A percentile compares a stretch with the other conserved stretches of the same genome.
phyloP scores from a whole-genome alignment of 2,888 invertebrate species.

The Anaspis maculata region DNA sequence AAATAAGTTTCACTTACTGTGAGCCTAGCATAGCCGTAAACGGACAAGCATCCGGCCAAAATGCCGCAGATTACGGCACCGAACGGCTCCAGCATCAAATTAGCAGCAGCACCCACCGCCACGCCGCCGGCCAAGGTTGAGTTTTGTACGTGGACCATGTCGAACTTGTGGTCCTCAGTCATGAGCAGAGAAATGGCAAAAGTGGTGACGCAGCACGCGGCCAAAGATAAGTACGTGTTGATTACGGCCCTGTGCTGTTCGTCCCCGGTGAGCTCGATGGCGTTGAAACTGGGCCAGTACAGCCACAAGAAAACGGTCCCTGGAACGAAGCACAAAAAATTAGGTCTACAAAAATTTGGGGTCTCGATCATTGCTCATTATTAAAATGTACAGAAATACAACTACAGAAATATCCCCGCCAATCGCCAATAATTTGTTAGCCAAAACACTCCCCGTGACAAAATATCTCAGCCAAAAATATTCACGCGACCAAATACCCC shows the following conservation, averaged over 20 bases:
- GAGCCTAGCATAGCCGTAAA: slow-evolving; percentile 69
- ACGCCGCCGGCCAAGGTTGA: slow-evolving; percentile 91
- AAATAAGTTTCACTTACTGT: too few species aligned
- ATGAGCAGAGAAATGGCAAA: slow-evolving; percentile 76
- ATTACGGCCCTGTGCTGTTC: slow-evolving; percentile 79
- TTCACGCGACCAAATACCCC: too few species aligned
- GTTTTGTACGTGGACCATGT: slow-evolving; percentile 92
- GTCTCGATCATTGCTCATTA: too few species aligned
- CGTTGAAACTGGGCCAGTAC: slow-evolving; percentile 97
- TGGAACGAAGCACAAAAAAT: slow-evolving; percentile 60
- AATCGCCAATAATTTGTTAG: too few species aligned
- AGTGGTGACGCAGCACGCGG: slow-evolving; percentile 71
- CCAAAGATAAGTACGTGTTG: slow-evolving; percentile 87
- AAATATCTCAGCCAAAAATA: too few species aligned
- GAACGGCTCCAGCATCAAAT: slow-evolving; percentile 74
- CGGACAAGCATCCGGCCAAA: slow-evolving; percentile 69
- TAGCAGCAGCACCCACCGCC: slow-evolving; percentile 77
- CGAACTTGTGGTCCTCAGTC: slow-evolving; percentile 66
- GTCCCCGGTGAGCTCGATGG: slow-evolving; percentile 62
- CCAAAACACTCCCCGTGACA: too few species aligned
- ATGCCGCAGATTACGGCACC: slow-evolving; percentile 77
- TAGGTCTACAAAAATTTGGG: slow-evolving; percentile 2
- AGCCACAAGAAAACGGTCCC: slow-evolving; percentile 90
- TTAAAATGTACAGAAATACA: too few species aligned
- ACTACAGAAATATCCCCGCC: too few species aligned